phyloP scores from a whole-genome alignment of 2,888 invertebrate species.

The Spicauda simplicius region DNA sequence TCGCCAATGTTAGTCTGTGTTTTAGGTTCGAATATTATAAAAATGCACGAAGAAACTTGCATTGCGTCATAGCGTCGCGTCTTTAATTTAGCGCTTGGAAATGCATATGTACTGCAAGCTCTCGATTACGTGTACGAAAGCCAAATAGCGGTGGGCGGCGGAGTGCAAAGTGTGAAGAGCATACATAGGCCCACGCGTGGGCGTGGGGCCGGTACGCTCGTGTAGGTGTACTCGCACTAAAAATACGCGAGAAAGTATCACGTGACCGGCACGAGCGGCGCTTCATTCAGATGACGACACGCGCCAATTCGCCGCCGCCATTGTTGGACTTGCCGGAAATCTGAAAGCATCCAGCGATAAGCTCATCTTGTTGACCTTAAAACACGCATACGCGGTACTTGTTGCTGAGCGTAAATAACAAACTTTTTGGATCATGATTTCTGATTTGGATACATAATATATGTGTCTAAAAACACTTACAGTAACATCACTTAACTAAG shows the following conservation, averaged over 20 bases:
- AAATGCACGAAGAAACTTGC: too few species aligned
- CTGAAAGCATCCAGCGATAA: neutral
- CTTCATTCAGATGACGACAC: slow-evolving; percentile 16
- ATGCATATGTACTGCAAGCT: too few species aligned
- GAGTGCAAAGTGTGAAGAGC: slow-evolving; percentile 13
- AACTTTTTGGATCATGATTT: neutral
- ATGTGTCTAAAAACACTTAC: too few species aligned
- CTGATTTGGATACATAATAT: neutral
- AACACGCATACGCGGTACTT: neutral
- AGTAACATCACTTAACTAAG: too few species aligned
- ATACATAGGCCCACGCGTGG: slow-evolving; percentile 2
- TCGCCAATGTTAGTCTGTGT: too few species aligned
- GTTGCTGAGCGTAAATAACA: neutral
- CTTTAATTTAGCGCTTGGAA: too few species aligned
- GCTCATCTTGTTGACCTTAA: slow-evolving; percentile 3
- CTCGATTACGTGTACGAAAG: neutral
- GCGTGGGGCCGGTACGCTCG: slow-evolving; percentile 18
- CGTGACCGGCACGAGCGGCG: slow-evolving; percentile 21
- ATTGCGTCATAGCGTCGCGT: too few species aligned
- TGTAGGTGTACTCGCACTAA: slow-evolving; percentile 26
- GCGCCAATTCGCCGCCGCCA: slow-evolving; percentile 2
- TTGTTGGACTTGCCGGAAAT: slow-evolving; percentile 5
- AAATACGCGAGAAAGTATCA: slow-evolving; percentile 39
- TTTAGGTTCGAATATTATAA: too few species aligned
- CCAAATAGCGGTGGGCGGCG: neutral